Evolutionary conservation across 2,113 vertebrate genomes (phyloP).

Genomic region (Glareola pratincola): DNA sequence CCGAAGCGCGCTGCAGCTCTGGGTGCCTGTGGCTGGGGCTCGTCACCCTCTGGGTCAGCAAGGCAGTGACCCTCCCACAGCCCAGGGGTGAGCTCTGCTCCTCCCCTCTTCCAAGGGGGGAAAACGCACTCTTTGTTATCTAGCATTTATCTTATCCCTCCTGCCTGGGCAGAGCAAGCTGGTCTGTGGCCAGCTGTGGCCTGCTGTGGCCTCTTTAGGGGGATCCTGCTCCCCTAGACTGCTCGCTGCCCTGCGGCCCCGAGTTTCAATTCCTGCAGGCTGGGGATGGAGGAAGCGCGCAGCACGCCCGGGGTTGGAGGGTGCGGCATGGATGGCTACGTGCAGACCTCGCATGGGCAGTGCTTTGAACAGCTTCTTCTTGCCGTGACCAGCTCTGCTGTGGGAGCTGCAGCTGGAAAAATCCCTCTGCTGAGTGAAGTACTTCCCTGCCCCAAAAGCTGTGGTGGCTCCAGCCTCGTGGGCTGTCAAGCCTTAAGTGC

Average conservation of each 20-base stretch:
- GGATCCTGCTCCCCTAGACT: too few relatives aligned
- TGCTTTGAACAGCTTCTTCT: not conserved
- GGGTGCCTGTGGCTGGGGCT: too few relatives aligned
- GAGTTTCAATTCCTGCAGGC: not conserved
- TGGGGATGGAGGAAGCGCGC: not conserved
- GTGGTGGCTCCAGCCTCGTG: not conserved
- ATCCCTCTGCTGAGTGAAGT: too few relatives aligned
- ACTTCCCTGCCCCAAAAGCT: not conserved
- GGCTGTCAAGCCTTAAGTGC: not conserved
- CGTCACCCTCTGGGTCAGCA: fast-evolving
- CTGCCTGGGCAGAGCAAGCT: not conserved
- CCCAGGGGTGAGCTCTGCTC: not conserved
- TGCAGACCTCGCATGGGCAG: too few relatives aligned
- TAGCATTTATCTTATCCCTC: too few relatives aligned
- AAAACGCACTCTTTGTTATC: fast-evolving
- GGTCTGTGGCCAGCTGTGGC: not conserved
- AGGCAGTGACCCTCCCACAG: fast-evolving
- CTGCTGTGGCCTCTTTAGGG: too few relatives aligned
- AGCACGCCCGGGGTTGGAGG: too few relatives aligned
- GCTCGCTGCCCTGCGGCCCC: fast-evolving
- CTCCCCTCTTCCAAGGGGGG: fast-evolving
- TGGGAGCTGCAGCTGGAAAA: not conserved
- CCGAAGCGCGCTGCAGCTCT: fast-evolving
- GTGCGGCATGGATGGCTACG: fast-evolving
- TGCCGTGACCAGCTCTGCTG: not conserved